Evolutionary conservation across 2,888 invertebrate species (phyloP), one percentile per base, ranked within the genome.

Genomic region (Pilophorus perplexus): DNA sequence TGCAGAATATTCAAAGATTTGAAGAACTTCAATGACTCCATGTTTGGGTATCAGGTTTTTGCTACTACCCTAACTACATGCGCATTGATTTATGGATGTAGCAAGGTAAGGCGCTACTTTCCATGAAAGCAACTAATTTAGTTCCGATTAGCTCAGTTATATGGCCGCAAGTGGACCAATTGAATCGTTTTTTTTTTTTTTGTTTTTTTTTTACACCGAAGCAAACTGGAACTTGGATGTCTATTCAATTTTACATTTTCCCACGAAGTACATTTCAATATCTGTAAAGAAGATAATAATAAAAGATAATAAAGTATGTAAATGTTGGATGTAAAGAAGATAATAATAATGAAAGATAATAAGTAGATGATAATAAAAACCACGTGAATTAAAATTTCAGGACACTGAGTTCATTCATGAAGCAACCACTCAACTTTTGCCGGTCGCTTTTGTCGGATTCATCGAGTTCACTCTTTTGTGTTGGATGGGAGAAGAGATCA

Each of bases 1-100:
- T 59, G 8, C 59, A 59, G 59, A 1, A 16, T 59, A 25, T 16
- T 42, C 14, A 42, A 25, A 20, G 59, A 59, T 14, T 5, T 59
- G 22, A 59, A 59, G 42, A 12, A 27, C 2, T 42, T 28, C 25
- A 42, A 42, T 18, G 42, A 59, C 27, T 59, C 59, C 20, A 59
- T 59, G 59, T 59, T 59, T 42, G 59, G 59, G 16, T 59, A 59
- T 33, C 59, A 59, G 20, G 59, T 59, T 1, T 59, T 59, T 42
- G 23, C 42, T n/a, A 22, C 25, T 4, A 40, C 23, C n/a, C 42
- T 59, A 1, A 59, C 59, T 4, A 59, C 59, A 42, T 42, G 59
- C 42, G 42, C 59, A 23, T 4, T 59, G 16, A 23, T 59, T 2
- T 59, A 59, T 16, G 59, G 59, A 10, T 12, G 22, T 2, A 40